These are phyloP conservation scores for Ceuthmochares aereus DNA, from an alignment of 2,113 vertebrate genomes.

Conservation along the genomic window DNA sequence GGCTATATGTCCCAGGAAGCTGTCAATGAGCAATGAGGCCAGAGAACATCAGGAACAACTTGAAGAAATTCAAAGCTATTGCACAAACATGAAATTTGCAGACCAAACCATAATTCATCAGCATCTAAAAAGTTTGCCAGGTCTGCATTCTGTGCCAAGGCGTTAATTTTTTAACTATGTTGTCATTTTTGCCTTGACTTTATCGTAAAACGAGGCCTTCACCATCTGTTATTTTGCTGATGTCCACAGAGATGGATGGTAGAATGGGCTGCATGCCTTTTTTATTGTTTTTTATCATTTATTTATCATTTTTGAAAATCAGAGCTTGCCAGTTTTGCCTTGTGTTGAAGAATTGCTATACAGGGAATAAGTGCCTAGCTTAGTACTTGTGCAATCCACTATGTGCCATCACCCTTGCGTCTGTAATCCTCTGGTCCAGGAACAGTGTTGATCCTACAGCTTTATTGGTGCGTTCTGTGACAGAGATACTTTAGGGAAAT, in stretches of 20 bases:
- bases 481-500: background rate
- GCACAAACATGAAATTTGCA: background rate
- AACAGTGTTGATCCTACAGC: background rate
- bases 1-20: fast-evolving
- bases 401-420: background rate
- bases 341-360: background rate
- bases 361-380: background rate
- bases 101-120: background rate
- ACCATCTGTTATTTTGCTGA: background rate
- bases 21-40: fast-evolving
- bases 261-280: background rate
- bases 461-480: background rate
- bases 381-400: background rate
- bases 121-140: background rate
- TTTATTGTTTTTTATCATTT: too few species aligned
- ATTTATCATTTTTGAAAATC: background rate
- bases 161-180: background rate
- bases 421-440: background rate
- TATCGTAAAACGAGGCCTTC: background rate
- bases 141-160: background rate
- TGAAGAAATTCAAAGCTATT: background rate
- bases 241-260: background rate
- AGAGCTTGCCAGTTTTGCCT: background rate
- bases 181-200: background rate
- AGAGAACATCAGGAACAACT: background rate